Base-by-base conservation (phyloP, 2,888 invertebrate genomes). In the Hypselothyrea guttata region DNA sequence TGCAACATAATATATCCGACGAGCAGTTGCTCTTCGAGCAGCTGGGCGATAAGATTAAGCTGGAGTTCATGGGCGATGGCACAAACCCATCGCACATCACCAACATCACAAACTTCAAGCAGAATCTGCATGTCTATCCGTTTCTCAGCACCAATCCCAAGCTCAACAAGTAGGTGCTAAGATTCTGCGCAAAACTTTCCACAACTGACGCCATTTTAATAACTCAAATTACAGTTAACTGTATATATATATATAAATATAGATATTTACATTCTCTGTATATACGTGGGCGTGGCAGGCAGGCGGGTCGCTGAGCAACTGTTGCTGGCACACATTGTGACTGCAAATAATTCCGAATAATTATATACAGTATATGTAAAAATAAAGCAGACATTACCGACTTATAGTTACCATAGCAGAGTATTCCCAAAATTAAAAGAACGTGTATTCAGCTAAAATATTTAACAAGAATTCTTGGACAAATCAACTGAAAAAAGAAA, bases 171-270 rank as follows among this genome's bases (percentile, higher is more conserved):
- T 13, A 13, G 33, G 9, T 5, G 3, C n/a, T n/a, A n/a, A n/a
- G n/a, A 22, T 28, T 28, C 7, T 28, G 28, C 1, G 8, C 15
- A 45, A 40, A 57, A 60, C 52, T 74, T 76, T 72, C 64, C 67
- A 68, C 82, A 78, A 75, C 75, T 75, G 78, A 82, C 75, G 83
- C 83, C 78, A 82, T 79, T 83, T 83, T 76, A 79, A 76, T 74
- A 81, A 77, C 81, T 61, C 68, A 75, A 81, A 84, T 84, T 84
- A 81, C 65, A 81, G 67, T 63, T 60, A 62, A 61, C 65, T 71
- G 71, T 75, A 72, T 64, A 72, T 68, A 78, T 76, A 81, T n/a
- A n/a, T n/a, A n/a, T n/a, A n/a, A n/a, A n/a, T n/a, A n/a, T n/a
- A n/a, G n/a, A n/a, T n/a, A n/a, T 63, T 13, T 34, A 15, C n/a